Percentiles rank a stretch among this genome's conserved stretches.
These are phyloP conservation scores for Drosophila sproati DNA, from an alignment of 1,140 invertebrate species.

Conservation along the genomic window DNA sequence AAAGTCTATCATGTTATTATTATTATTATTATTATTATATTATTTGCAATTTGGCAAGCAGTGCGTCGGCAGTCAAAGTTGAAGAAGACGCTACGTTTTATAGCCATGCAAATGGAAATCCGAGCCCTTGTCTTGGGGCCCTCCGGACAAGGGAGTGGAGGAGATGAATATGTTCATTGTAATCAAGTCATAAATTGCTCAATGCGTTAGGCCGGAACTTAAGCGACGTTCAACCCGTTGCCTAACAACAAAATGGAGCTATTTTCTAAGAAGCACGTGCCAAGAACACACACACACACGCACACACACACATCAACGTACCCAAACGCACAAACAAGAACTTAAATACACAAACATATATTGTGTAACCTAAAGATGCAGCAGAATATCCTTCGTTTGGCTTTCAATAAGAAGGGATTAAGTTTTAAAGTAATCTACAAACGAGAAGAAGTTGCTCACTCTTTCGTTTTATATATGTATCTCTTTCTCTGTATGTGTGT, in stretches of 20 bases:
- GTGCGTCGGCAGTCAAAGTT: slow-evolving; percentile 14
- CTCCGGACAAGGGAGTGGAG: neutral
- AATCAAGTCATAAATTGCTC: slow-evolving; percentile 80
- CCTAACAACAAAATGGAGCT: slow-evolving; percentile 57
- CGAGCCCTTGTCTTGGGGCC: neutral
- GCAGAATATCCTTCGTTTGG: slow-evolving; percentile 54
- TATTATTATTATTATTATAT: slow-evolving; percentile 64
- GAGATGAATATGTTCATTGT: slow-evolving; percentile 53
- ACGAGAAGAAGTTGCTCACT: slow-evolving; percentile 30
- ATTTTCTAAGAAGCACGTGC: slow-evolving; percentile 60
- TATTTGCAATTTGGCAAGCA: slow-evolving; percentile 71
- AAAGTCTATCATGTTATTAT: slow-evolving; percentile 37
- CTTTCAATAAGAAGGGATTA: slow-evolving; percentile 78
- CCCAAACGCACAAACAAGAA: neutral
- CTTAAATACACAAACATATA: slow-evolving; percentile 16
- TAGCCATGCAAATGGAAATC: slow-evolving; percentile 48
- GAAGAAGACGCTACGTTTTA: slow-evolving; percentile 48
- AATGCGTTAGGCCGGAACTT: slow-evolving; percentile 64
- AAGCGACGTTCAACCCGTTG: slow-evolving; percentile 58
- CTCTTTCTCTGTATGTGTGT: slow-evolving; percentile 17
- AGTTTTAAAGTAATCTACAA: slow-evolving; percentile 76
- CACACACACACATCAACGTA: slow-evolving; percentile 3
- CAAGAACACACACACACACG: slow-evolving; percentile 23
- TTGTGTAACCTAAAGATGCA: slow-evolving; percentile 57
- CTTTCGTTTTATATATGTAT: neutral